These are phyloP conservation scores for Sturmia bella DNA, from an alignment of 2,888 invertebrate genomes.

Conservation along the genomic window DNA sequence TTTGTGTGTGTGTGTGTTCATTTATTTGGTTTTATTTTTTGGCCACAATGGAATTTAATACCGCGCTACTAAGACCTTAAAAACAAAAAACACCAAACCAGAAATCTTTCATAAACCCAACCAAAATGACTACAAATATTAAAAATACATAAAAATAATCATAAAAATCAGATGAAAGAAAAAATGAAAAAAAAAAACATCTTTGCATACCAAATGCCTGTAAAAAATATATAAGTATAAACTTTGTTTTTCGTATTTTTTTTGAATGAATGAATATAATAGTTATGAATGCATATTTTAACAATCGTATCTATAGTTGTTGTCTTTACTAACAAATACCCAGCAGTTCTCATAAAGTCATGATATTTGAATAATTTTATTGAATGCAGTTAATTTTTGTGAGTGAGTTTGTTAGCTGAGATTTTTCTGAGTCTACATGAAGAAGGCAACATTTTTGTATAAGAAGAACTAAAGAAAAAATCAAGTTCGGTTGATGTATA, in stretches of 20 bases:
- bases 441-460: too few relatives aligned
- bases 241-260: slow-evolving; percentile 31
- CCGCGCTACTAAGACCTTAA: slow-evolving; percentile 12
- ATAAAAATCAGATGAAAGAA: slow-evolving; percentile 41
- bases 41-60: slow-evolving; percentile 48
- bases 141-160: slow-evolving; percentile 51
- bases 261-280: slow-evolving; percentile 43
- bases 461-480: too few relatives aligned
- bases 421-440: too few relatives aligned
- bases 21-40: slow-evolving; percentile 31
- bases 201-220: slow-evolving; percentile 22
- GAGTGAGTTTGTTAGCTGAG: too few relatives aligned
- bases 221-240: slow-evolving; percentile 20
- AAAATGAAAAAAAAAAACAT: slow-evolving; percentile 25
- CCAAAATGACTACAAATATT: slow-evolving; percentile 42
- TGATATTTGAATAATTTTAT: background rate
- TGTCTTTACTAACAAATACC: slow-evolving; percentile 23
- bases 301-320: slow-evolving; percentile 8
- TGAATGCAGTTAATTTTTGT: too few relatives aligned
- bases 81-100: slow-evolving; percentile 27
- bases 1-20: background rate
- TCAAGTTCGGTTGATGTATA: too few relatives aligned
- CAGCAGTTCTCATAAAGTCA: background rate
- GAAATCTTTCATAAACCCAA: slow-evolving; percentile 29
- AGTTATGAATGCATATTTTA: slow-evolving; percentile 34